These are phyloP conservation scores for Pyrgilauda ruficollis DNA, from an alignment of 2,113 vertebrate species.

Conservation along the genomic window DNA sequence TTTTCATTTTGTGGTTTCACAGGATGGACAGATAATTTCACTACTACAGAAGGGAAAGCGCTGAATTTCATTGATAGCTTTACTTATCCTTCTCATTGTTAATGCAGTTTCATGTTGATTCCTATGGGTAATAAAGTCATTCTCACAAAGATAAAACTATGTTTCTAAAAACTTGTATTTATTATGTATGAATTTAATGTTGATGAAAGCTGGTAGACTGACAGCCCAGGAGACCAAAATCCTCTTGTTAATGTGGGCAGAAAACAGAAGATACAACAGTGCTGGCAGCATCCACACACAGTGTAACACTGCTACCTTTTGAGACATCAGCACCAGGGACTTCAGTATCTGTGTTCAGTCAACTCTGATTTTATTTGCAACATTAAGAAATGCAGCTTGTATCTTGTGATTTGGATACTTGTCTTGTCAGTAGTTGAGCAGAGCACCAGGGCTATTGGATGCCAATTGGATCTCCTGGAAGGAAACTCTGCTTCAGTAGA, in stretches of 20 bases:
- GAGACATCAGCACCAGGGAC: background rate
- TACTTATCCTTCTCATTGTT: background rate
- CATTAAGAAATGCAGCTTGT: background rate
- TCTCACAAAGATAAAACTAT: background rate
- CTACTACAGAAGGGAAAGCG: background rate
- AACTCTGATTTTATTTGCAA: background rate
- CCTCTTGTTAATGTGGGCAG: background rate
- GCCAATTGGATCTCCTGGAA: background rate
- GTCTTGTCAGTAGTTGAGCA: background rate
- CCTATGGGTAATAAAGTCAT: background rate
- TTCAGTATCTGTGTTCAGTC: background rate
- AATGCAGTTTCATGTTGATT: slow-evolving; percentile 7
- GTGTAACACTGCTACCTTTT: background rate
- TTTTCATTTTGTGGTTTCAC: background rate
- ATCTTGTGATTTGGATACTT: background rate
- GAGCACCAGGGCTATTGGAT: background rate
- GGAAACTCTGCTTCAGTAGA: background rate
- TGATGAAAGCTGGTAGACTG: background rate
- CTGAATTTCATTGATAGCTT: background rate
- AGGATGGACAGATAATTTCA: background rate
- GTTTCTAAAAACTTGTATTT: background rate
- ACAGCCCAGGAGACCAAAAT: background rate
- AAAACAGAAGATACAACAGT: background rate
- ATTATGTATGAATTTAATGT: background rate
- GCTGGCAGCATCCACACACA: background rate